Evolutionary conservation across 2,888 invertebrate genomes (phyloP).

Genomic region (Ophion ventricosus): DNA sequence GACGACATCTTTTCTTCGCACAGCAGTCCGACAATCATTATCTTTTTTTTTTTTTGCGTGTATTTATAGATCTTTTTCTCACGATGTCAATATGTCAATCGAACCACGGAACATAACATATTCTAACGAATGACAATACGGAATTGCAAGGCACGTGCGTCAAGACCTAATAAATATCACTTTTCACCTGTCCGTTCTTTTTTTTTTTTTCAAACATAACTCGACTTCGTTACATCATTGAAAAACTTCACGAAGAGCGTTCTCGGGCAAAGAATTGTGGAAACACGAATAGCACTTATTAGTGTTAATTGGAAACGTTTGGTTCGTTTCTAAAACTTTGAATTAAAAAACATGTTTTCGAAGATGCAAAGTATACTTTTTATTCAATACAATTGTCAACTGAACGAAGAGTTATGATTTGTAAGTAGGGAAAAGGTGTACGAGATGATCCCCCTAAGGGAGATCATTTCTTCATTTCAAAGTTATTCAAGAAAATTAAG

Average conservation of each 20-base stretch:
- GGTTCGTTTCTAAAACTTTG: no score
- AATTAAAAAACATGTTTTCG: not conserved
- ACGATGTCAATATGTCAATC: conserved; percentile 16
- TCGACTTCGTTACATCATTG: not conserved
- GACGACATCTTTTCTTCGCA: conserved; percentile 8
- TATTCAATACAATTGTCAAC: not conserved
- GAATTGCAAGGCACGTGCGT: not conserved
- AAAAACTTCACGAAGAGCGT: not conserved
- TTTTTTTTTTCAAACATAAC: not conserved
- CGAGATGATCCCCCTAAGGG: no score
- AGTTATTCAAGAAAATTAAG: no score
- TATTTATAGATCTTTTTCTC: conserved; percentile 9
- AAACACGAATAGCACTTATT: no score
- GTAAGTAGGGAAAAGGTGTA: no score
- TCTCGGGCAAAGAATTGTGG: no score
- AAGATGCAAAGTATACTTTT: not conserved
- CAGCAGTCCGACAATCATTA: conserved; percentile 1
- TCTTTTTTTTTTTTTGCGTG: not conserved
- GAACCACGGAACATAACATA: not conserved
- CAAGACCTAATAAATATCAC: not conserved
- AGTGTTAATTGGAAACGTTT: no score
- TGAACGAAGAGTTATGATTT: not conserved
- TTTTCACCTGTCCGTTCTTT: not conserved
- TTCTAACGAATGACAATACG: conserved; percentile 5
- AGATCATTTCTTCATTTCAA: no score